phyloP scores from a whole-genome alignment of 2,797 vertebrate genomes.

The Pseudomugil gertrudae region DNA sequence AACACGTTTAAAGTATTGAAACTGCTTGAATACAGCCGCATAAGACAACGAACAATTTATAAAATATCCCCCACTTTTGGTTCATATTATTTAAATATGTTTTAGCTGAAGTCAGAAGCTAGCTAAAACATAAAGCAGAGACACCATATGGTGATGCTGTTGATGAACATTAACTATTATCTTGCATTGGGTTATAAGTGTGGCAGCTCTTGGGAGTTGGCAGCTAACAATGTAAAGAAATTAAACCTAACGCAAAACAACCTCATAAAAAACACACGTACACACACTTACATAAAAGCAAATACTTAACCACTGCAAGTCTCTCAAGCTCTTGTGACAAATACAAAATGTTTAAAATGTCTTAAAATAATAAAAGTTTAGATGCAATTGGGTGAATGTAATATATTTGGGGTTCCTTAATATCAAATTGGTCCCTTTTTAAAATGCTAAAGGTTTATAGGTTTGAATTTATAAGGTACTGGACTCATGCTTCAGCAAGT shows the following conservation, averaged over 20 bases:
- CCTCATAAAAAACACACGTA: neutral
- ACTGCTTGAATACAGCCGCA: neutral
- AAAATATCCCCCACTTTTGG: neutral
- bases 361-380: too few relatives aligned
- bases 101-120: too few relatives aligned
- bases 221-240: too few relatives aligned
- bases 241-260: too few relatives aligned
- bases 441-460: neutral
- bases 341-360: neutral
- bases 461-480: constrained; percentile 4
- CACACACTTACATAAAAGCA: neutral
- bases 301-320: neutral
- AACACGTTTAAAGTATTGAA: constrained; percentile 4
- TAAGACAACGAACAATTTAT: neutral
- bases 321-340: neutral
- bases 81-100: too few relatives aligned
- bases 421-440: neutral
- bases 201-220: too few relatives aligned
- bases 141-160: too few relatives aligned
- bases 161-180: too few relatives aligned
- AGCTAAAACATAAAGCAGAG: too few relatives aligned
- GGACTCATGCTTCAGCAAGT: constrained; percentile 3
- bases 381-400: neutral
- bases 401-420: neutral
- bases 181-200: too few relatives aligned